A percentile compares a stretch with the other conserved stretches of the same genome.
These are phyloP conservation scores for Panopea generosa DNA, from an alignment of 2,888 invertebrate genomes.

Conservation along the genomic window DNA sequence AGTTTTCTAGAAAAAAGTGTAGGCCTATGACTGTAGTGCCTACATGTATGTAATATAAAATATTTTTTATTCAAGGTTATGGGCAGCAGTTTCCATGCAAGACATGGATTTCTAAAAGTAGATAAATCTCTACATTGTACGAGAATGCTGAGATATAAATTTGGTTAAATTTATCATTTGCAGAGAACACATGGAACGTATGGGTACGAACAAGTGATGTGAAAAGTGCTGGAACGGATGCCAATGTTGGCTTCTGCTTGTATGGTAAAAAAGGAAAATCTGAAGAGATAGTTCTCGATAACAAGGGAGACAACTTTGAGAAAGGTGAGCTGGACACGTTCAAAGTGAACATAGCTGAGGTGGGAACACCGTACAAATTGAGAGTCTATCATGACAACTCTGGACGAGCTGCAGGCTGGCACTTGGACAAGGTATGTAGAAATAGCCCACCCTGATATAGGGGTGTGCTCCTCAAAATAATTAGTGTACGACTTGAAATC, in stretches of 20 bases:
- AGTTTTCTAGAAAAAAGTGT: too few species aligned
- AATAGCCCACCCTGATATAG: too few species aligned
- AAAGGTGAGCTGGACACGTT: conserved; percentile 82
- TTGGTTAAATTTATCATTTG: too few species aligned
- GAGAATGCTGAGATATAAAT: too few species aligned
- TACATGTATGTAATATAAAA: too few species aligned
- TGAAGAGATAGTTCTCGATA: conserved; percentile 81
- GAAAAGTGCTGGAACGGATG: conserved; percentile 83
- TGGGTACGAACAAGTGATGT: conserved; percentile 83
- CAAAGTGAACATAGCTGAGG: conserved; percentile 80
- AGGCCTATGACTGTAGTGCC: too few species aligned
- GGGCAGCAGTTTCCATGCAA: too few species aligned
- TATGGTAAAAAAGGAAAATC: conserved; percentile 85
- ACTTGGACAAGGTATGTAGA: conserved; percentile 81
- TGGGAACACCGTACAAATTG: conserved; percentile 84
- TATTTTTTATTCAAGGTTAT: too few species aligned
- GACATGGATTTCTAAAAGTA: too few species aligned
- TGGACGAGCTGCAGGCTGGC: conserved; percentile 84
- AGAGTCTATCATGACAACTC: conserved; percentile 84
- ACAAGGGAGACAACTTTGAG: conserved; percentile 84
- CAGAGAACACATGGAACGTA: conserved; percentile 83
- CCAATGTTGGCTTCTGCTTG: conserved; percentile 82
- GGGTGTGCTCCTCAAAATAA: too few species aligned
- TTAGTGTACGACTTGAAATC: too few species aligned
- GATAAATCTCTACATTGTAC: too few species aligned